Conservation (phyloP, 2,888 invertebrate genomes). For the Odontocolon sp. region DNA sequence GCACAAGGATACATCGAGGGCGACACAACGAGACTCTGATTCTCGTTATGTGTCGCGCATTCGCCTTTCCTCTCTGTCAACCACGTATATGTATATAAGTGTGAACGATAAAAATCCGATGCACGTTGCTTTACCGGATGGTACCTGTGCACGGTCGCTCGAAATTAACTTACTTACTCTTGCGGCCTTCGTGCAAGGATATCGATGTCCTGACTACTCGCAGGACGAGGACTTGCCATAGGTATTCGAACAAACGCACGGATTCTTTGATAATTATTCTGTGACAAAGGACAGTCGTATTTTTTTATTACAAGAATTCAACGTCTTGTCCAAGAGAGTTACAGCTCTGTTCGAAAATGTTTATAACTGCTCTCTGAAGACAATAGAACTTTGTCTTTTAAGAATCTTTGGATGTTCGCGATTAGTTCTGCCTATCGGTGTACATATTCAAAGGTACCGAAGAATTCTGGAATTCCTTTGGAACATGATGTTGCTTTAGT, state of each 20-base stretch:
- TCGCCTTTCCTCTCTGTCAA: constrained; percentile 20
- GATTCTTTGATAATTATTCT: constrained; percentile 6
- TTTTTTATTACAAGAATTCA: not conserved
- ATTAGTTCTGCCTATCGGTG: constrained; percentile 43
- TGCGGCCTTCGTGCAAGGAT: constrained; percentile 1
- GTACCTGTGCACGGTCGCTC: not conserved
- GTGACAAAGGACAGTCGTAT: constrained; percentile 1
- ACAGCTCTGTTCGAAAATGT: not conserved
- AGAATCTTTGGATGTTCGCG: constrained; percentile 15
- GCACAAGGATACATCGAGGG: not conserved
- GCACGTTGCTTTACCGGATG: not conserved
- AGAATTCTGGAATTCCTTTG: not conserved
- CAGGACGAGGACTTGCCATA: not conserved
- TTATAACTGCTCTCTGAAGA: constrained; percentile 12
- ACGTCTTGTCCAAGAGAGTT: constrained; percentile 2
- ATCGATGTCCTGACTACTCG: not conserved
- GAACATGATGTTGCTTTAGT: not conserved
- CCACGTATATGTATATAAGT: constrained; percentile 1
- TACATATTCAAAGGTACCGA: not conserved
- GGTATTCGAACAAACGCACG: not conserved
- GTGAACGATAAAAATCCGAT: not conserved
- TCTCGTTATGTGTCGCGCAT: constrained; percentile 29
- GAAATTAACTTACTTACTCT: constrained; percentile 11
- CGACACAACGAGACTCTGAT: constrained; percentile 16
- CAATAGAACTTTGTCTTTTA: constrained; percentile 26